Evolutionary conservation across 2,113 vertebrate species (phyloP).

Genomic region (Romanogobio albipinnatus): DNA sequence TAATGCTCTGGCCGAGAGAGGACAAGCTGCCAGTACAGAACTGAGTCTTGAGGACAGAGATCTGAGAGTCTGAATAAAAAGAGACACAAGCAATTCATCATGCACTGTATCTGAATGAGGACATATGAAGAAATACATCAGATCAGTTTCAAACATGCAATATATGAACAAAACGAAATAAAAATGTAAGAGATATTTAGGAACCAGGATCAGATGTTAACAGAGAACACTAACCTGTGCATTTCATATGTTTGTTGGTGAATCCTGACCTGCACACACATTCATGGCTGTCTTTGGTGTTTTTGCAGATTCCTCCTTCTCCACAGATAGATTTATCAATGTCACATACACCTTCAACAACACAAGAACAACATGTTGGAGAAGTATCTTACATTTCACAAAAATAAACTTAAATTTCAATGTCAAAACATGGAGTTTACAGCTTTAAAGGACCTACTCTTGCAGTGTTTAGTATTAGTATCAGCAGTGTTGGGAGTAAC

Average conservation of each 20-base stretch:
- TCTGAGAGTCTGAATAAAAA: background rate
- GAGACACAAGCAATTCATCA: background rate
- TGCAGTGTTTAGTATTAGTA: no score
- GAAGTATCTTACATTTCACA: background rate
- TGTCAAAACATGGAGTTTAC: background rate
- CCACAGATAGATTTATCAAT: slow-evolving; percentile 61
- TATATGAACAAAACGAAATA: no score
- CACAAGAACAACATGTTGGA: slow-evolving; percentile 31
- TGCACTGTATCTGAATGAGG: background rate
- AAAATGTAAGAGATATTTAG: no score
- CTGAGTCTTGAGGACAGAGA: background rate
- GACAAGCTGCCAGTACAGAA: slow-evolving; percentile 1
- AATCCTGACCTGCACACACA: slow-evolving; percentile 67
- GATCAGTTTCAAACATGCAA: background rate
- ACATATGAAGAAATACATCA: background rate
- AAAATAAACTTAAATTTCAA: no score
- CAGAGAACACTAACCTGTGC: slow-evolving; percentile 60
- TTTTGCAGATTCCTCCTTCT: slow-evolving; percentile 64
- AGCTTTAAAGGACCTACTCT: slow-evolving; percentile 58
- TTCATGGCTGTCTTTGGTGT: slow-evolving; percentile 36
- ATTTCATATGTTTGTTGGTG: slow-evolving; percentile 59
- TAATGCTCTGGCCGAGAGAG: no score
- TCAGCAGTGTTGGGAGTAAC: no score
- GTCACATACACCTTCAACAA: slow-evolving; percentile 64
- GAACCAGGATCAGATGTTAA: background rate